Evolutionary conservation across 2,797 vertebrate genomes (phyloP), one percentile per base, ranked within the genome.

Genomic region (Thaleichthys pacificus): DNA sequence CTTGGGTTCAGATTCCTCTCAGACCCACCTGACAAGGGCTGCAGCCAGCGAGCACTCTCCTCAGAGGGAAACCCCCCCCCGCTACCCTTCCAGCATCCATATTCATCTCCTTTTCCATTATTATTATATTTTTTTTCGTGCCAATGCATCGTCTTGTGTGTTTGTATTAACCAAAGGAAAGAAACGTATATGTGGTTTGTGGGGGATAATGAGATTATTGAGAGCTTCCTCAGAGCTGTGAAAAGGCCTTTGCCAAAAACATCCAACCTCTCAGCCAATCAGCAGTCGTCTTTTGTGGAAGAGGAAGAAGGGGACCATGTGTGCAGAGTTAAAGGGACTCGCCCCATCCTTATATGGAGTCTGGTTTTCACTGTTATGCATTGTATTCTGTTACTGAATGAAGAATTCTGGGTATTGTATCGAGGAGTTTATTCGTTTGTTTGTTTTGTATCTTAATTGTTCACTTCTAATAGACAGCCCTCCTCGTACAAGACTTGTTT

Each of bases 151-250:
- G n/a, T 47, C 64, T 73, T 73, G 61, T 57, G 58, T 83, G 71
- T 54, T 63, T 68, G 79, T 75, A 85, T 85, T 84, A 88, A 90
- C 86, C 87, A 89, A 91, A 91, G 83, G 84, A 87, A 81, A 85
- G 65, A 68, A 79, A 72, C 70, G 70, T 47, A 11, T 47, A 73
- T 83, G 71, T 79, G 75, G 65, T 66, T 66, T 76, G 71, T 75
- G 76, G 19, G 64, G 78, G 61, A 73, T 61, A 80, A 78, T 61
- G 62, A 72, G 76, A 63, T 71, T 28, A 63, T 32, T 70, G 72
- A 78, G 76, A 77, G 68, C 69, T 80, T 66, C 28, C 28, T 54
- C 38, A 26, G 69, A 61, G 47, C 63, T 54, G 56, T 67, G 61
- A 76, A 68, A 71, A 73, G 83, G 84, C 81, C 62, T 76, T 83